phyloP scores from a whole-genome alignment of 1,140 invertebrate species.

The Physella acuta region DNA sequence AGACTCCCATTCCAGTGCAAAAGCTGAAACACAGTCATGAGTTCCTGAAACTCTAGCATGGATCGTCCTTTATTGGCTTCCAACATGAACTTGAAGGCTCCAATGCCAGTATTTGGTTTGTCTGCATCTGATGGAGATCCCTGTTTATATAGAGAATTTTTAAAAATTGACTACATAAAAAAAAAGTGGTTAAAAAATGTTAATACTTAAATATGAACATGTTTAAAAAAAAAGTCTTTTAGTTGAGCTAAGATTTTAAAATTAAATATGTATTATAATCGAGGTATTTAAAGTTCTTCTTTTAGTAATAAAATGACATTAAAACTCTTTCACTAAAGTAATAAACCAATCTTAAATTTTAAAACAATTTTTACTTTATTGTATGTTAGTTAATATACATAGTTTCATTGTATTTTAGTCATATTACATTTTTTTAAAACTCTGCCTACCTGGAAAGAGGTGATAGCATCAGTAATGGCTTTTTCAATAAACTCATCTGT shows the following conservation, averaged over 20 bases:
- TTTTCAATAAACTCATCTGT: slow-evolving; percentile 93
- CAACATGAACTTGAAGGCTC: slow-evolving; percentile 92
- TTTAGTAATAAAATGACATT: no score
- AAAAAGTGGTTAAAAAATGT: no score
- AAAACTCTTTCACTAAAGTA: no score
- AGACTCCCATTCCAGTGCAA: slow-evolving; percentile 94
- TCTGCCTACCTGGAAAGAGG: slow-evolving; percentile 63
- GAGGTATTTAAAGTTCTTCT: no score
- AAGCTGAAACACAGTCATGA: slow-evolving; percentile 95
- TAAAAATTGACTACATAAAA: slow-evolving; percentile 3
- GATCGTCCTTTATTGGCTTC: slow-evolving; percentile 89
- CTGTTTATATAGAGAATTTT: slow-evolving; percentile 41
- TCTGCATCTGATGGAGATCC: slow-evolving; percentile 66
- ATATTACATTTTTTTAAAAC: neutral
- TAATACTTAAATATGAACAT: no score
- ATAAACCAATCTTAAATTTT: neutral
- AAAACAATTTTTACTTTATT: neutral
- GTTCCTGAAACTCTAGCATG: slow-evolving; percentile 93
- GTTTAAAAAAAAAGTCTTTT: no score
- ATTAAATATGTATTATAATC: no score
- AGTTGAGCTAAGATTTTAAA: no score
- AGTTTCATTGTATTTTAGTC: neutral
- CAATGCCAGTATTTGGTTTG: slow-evolving; percentile 77
- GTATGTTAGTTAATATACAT: neutral
- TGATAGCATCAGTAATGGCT: slow-evolving; percentile 83